phyloP scores from a whole-genome alignment of 2,113 vertebrate genomes.

The Pogonocichla stellata region DNA sequence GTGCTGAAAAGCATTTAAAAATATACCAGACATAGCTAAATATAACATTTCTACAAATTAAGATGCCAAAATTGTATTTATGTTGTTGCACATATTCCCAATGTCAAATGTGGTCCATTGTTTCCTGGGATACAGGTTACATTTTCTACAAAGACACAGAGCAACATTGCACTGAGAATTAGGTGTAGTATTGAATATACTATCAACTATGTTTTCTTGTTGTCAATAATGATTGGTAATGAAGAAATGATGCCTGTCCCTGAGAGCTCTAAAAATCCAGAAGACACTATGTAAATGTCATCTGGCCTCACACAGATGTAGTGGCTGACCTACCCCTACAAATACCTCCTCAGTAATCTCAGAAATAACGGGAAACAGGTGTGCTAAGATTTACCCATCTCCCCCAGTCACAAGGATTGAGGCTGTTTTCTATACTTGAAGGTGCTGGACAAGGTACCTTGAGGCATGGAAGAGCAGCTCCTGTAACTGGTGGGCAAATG shows the following conservation, averaged over 20 bases:
- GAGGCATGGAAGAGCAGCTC: background rate
- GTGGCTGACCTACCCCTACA: background rate
- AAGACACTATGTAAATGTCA: background rate
- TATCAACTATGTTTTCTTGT: background rate
- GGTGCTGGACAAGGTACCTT: background rate
- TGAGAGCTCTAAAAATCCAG: background rate
- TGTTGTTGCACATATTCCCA: rapidly evolving
- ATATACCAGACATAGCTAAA: background rate
- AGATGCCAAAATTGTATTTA: background rate
- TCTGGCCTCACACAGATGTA: background rate
- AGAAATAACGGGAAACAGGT: background rate
- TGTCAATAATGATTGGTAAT: background rate
- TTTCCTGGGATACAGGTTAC: background rate
- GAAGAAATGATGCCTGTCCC: background rate
- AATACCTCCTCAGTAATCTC: background rate
- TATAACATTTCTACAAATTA: background rate
- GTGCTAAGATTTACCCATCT: background rate
- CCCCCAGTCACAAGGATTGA: background rate
- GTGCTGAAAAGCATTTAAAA: background rate
- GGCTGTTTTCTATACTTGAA: background rate
- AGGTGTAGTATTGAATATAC: background rate
- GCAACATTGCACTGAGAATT: background rate
- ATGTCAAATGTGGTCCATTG: background rate
- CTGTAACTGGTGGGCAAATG: background rate
- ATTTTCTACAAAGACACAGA: background rate